Base-by-base conservation (phyloP, 2,113 vertebrate species). In the Oenanthe melanoleuca region DNA sequence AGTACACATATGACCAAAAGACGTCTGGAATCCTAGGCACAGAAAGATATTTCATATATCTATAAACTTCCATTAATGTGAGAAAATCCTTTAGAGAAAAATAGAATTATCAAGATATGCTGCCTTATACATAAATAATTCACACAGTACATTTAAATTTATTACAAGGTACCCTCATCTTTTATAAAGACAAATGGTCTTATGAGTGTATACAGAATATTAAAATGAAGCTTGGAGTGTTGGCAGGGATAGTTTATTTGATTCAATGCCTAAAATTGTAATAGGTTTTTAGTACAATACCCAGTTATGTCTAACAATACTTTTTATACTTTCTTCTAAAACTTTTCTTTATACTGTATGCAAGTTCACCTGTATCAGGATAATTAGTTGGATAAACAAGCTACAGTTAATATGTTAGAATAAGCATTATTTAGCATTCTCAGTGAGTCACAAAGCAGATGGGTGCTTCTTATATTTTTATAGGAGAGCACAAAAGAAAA, bases 121-220 rank as follows among this genome's bases (percentile, higher is more conserved):
- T 79, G 12, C 14, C 21, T 67, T 57, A 71, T 64, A 38, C 21
- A 89, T 86, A 84, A 92, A 89, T 87, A 95, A 85, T 95, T 83
- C 47, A 92, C 52, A 56, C 3, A 11, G 3, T 49, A 23, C 12
- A 23, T 91, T 81, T 89, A 88, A 59, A 94, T 89, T 42, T 91
- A 55, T 74, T 94, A 53, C 47, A 79, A 91, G 29, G 85, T 14
- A 87, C 33, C 10, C 9, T 89, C 52, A 91, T 78, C 9, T 79
- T 94, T 85, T 81, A 47, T 56, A 87, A 96, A 92, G 78, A 81
- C 8, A 74, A 94, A 94, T 71, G 33, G 14, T 55, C 23, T 2
- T 81, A 67, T 75, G 56, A 59, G 47, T 80, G 74, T 79, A 49
- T 81, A 79, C 24, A 67, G 78, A 93, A 71, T 91, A 94, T 56